Percentiles rank a stretch among this genome's conserved stretches.
phyloP scores from a whole-genome alignment of 2,797 vertebrate genomes.

The Brotogeris chrysoptera region DNA sequence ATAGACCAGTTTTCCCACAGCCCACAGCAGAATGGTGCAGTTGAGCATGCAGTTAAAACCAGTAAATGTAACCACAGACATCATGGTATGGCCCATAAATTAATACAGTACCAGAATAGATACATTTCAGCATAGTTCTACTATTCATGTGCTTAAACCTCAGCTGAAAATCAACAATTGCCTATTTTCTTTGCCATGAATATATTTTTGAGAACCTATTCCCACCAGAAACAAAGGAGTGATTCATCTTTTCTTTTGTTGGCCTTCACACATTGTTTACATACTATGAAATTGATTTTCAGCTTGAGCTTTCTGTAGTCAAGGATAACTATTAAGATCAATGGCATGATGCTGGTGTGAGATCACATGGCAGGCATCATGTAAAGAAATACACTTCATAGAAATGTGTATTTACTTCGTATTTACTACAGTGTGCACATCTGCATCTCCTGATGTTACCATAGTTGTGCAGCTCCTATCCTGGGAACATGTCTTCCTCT shows the following conservation, averaged over 20 bases:
- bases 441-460: neutral
- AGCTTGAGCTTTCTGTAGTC: neutral
- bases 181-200: neutral
- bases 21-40: neutral
- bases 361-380: neutral
- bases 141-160: neutral
- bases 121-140: neutral
- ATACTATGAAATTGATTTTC: neutral
- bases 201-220: neutral
- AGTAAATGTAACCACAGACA: neutral
- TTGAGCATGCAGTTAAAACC: neutral
- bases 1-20: slow-evolving; percentile 5
- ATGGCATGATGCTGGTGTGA: neutral
- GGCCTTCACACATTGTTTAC: neutral
- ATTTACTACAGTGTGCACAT: neutral
- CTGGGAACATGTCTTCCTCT: neutral
- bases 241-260: neutral
- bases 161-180: neutral
- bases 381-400: neutral
- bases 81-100: neutral
- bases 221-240: neutral
- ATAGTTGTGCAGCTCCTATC: neutral
- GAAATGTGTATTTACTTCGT: neutral
- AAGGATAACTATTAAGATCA: neutral
- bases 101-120: neutral